These are phyloP conservation scores for Pogonophryne albipinna DNA, from an alignment of 2,797 vertebrate species.

Conservation along the genomic window DNA sequence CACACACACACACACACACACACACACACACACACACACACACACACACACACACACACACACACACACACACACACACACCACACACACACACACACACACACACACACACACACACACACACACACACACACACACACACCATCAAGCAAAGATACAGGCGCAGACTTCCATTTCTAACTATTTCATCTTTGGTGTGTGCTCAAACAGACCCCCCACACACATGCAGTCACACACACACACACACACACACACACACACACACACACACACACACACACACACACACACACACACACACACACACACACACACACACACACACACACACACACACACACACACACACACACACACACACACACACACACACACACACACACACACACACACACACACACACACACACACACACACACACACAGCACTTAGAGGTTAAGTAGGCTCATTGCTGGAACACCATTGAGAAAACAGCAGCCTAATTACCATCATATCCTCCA, in stretches of 20 bases:
- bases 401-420: constrained; percentile 24
- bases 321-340: constrained; percentile 29
- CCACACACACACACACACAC: constrained; percentile 37
- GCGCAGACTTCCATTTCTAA: constrained; percentile 29
- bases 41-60: constrained; percentile 32
- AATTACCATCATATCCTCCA: constrained; percentile 72
- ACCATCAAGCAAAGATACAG: constrained; percentile 23
- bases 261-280: constrained; percentile 8
- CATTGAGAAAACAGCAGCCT: constrained; percentile 66
- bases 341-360: constrained; percentile 18
- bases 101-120: constrained; percentile 30
- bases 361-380: constrained; percentile 14
- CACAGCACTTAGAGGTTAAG: constrained; percentile 53
- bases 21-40: constrained; percentile 15
- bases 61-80: constrained; percentile 30
- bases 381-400: constrained; percentile 9
- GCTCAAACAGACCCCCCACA: constrained; percentile 13
- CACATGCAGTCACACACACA: constrained; percentile 7
- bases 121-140: constrained; percentile 24
- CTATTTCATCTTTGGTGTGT: constrained; percentile 28
- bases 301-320: constrained; percentile 11
- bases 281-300: constrained; percentile 8
- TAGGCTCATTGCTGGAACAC: constrained; percentile 48
- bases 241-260: constrained; percentile 11
- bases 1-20: constrained; percentile 25